These are phyloP conservation scores for Saturnia pavonia DNA, from an alignment of 2,888 invertebrate species.

Conservation along the genomic window DNA sequence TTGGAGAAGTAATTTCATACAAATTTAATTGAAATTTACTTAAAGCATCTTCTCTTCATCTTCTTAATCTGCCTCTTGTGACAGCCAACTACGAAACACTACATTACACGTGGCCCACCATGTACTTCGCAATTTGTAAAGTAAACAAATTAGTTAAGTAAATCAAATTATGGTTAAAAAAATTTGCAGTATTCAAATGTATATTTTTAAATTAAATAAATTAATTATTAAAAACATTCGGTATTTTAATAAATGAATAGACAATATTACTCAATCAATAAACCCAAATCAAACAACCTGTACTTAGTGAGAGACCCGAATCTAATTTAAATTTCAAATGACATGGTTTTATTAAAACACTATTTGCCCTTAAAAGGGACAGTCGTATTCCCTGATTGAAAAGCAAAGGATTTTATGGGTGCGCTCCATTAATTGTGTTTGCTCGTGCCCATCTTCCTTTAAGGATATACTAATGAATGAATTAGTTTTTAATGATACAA, in stretches of 20 bases:
- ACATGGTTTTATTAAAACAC: conserved; percentile 18
- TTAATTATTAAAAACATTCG: no score
- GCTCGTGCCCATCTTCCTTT: conserved; percentile 9
- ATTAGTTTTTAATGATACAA: not conserved
- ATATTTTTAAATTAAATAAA: no score
- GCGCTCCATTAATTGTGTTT: conserved; percentile 18
- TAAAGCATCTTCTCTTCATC: no score
- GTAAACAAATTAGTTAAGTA: no score
- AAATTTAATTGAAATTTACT: no score
- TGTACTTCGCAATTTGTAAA: no score
- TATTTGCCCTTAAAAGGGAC: conserved; percentile 18
- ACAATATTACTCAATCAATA: not conserved
- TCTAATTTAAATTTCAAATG: conserved; percentile 22
- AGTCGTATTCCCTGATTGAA: conserved; percentile 21
- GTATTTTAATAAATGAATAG: not conserved
- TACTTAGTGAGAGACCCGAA: conserved; percentile 10
- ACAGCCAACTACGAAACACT: no score
- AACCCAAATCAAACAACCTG: conserved; percentile 9
- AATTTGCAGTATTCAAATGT: no score
- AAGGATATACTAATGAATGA: not conserved
- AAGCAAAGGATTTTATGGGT: conserved; percentile 20
- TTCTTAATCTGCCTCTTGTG: no score
- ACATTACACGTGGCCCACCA: no score
- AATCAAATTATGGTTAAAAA: no score
- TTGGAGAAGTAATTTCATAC: no score